Evolutionary conservation across 2,113 vertebrate genomes (phyloP).

Genomic region (Ifrita kowaldi): DNA sequence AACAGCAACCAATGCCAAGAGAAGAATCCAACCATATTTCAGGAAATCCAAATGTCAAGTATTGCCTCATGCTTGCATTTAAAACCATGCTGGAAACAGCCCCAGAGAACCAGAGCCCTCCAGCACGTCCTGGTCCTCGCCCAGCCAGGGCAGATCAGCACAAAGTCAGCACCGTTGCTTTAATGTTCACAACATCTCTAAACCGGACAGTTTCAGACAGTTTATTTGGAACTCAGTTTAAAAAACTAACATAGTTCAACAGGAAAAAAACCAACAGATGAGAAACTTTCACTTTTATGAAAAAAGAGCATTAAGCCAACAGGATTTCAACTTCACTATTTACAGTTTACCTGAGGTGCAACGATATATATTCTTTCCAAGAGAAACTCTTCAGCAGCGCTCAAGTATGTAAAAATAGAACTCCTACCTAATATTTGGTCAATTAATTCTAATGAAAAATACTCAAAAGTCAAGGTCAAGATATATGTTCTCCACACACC

Average conservation of each 20-base stretch:
- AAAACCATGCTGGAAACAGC: neutral
- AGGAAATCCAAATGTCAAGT: conserved; percentile 31
- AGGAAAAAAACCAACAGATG: neutral
- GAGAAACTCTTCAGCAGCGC: conserved; percentile 73
- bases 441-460: conserved; percentile 73
- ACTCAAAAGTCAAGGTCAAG: conserved; percentile 69
- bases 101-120: neutral
- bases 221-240: conserved; percentile 19
- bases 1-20: neutral
- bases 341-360: conserved; percentile 81
- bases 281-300: conserved; percentile 32
- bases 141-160: neutral
- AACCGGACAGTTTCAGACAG: conserved; percentile 50
- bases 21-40: neutral
- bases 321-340: conserved; percentile 56
- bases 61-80: neutral
- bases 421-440: conserved; percentile 77
- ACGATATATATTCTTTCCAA: conserved; percentile 64
- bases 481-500: conserved; percentile 60
- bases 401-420: conserved; percentile 77
- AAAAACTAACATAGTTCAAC: conserved; percentile 56
- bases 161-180: neutral
- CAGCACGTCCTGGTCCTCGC: neutral
- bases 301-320: conserved; percentile 55
- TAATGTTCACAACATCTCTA: neutral